A percentile compares a stretch with the other conserved stretches of the same genome.
Conservation (phyloP, 2,888 invertebrate species). For the Cyclophora albipunctata region DNA sequence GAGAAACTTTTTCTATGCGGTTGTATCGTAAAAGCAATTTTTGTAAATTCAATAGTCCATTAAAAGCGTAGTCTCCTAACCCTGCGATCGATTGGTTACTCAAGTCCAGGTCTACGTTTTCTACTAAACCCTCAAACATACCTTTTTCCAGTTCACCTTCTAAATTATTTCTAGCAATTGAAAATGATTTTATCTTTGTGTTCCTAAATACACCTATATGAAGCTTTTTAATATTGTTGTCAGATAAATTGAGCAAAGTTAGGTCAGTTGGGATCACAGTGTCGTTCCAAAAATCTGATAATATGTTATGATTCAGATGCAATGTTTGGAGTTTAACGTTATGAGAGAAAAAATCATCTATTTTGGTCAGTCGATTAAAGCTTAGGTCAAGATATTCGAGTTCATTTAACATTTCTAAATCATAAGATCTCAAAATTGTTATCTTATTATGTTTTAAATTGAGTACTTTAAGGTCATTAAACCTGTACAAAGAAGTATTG, state of each 20-base stretch:
- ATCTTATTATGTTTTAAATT: slow-evolving; percentile 40
- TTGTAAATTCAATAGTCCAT: slow-evolving; percentile 29
- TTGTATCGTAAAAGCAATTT: slow-evolving; percentile 42
- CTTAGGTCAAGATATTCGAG: slow-evolving; percentile 10
- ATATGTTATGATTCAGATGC: slow-evolving; percentile 36
- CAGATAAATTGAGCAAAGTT: slow-evolving; percentile 32
- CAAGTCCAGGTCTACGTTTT: slow-evolving; percentile 33
- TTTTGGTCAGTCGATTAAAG: too few species aligned
- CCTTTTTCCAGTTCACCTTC: slow-evolving; percentile 38
- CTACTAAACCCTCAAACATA: slow-evolving; percentile 41
- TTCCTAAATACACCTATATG: slow-evolving; percentile 40
- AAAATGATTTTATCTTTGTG: slow-evolving; percentile 34
- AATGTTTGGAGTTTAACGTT: slow-evolving; percentile 25
- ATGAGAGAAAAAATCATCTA: slow-evolving; percentile 1
- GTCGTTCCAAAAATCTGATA: slow-evolving; percentile 29
- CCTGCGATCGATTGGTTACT: slow-evolving; percentile 35
- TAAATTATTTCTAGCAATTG: slow-evolving; percentile 33
- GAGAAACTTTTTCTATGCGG: slow-evolving; percentile 28
- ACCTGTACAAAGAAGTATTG: slow-evolving; percentile 40
- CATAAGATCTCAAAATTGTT: slow-evolving; percentile 5
- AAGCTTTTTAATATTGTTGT: slow-evolving; percentile 37
- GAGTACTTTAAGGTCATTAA: slow-evolving; percentile 33
- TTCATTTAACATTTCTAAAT: slow-evolving; percentile 34
- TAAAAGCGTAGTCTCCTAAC: slow-evolving; percentile 45
- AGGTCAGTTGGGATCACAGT: slow-evolving; percentile 27